A percentile compares a stretch with the other conserved stretches of the same genome.
Evolutionary conservation across 1,140 invertebrate genomes (phyloP).

Genomic region (Drosophila equinoxialis): DNA sequence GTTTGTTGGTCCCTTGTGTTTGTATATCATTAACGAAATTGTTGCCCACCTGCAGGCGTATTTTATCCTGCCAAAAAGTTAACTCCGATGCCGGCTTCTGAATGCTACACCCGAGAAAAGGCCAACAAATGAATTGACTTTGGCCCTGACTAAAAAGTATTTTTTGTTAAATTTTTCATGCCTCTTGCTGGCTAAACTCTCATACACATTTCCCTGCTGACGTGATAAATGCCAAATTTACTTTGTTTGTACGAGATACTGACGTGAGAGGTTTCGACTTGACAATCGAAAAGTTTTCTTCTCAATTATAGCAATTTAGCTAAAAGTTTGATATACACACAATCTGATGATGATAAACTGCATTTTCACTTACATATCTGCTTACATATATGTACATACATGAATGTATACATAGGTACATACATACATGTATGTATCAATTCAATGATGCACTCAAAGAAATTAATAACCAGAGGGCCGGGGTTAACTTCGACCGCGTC

Average conservation of each 20-base stretch:
- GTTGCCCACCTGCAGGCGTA: slow-evolving; percentile 41
- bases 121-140: background rate
- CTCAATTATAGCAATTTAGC: background rate
- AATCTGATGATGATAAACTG: background rate
- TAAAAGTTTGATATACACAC: background rate
- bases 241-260: background rate
- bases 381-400: background rate
- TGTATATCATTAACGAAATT: slow-evolving; percentile 50
- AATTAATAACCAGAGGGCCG: too few relatives aligned
- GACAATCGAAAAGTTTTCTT: slow-evolving; percentile 5
- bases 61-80: slow-evolving; percentile 20
- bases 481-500: too few relatives aligned
- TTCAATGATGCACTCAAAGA: too few relatives aligned
- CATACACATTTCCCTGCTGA: background rate
- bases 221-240: slow-evolving; percentile 8
- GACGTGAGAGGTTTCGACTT: background rate
- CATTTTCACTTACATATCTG: background rate
- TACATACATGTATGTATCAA: background rate
- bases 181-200: background rate
- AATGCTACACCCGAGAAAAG: background rate
- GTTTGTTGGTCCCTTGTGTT: slow-evolving; percentile 23
- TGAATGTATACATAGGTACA: background rate
- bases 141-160: background rate
- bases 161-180: background rate
- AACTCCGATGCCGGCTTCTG: background rate